Base-by-base conservation (phyloP, 2,113 vertebrate species). In the Spheniscus mendiculus region DNA sequence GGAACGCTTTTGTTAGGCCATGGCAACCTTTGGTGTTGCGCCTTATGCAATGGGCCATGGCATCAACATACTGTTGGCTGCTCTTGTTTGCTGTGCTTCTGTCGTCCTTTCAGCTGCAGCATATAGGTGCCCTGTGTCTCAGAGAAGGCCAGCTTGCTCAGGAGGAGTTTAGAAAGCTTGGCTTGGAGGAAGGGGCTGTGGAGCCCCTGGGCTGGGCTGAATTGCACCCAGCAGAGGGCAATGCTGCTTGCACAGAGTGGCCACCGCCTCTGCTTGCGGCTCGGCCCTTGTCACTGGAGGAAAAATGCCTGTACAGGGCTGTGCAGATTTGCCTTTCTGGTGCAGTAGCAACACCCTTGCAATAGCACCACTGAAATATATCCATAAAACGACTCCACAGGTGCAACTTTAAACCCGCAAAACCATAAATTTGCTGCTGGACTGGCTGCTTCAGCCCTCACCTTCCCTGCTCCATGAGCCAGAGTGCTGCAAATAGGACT, bases 151-250 rank as follows among this genome's bases (percentile, higher is more conserved):
- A 73, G 38, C 27, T 86, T 47, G 62, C 52, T 76, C 40, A 16
- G 58, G 42, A 45, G n/a, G 50, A 50, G 23, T 56, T 58, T 16
- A 36, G 36, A 15, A 17, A n/a, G 32, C 25, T 66, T 44, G 50
- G 36, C 52, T 29, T 32, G 47, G 36, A 63, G 40, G 47, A 50
- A 21, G 55, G 25, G 50, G 40, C 23, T 79, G 63, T 36, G 49
- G 25, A 89, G 30, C 53, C 61, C 77, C 22, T 42, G 45, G 79
- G 29, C 42, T 70, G 65, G 82, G n/a, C 61, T 55, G 52, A 56
- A 11, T 9, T 78, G 59, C 69, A 22, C 82, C 87, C 88, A 89
- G 81, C 72, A 89, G 94, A 84, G 77, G 96, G 88, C 93, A 94
- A 85, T 72, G 71, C 72, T 83, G 84, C 93, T 87, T 61, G 38